phyloP scores from a whole-genome alignment of 1,140 invertebrate genomes.

The Micrasema minimum region DNA sequence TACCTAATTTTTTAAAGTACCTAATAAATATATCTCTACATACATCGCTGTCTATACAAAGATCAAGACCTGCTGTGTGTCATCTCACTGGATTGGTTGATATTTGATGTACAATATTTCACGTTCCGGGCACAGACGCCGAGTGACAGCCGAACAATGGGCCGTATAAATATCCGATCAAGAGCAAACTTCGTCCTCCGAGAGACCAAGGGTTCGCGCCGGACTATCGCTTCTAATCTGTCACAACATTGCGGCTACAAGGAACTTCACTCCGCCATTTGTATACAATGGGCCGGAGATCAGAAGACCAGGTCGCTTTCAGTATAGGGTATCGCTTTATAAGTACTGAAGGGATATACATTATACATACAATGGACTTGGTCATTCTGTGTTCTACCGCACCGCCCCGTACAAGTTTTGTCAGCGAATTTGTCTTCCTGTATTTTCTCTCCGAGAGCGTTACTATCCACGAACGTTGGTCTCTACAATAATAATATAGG shows the following conservation, averaged over 20 bases:
- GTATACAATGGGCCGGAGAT: conserved; percentile 16
- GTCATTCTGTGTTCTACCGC: no score
- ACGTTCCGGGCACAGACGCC: neutral
- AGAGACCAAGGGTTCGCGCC: conserved; percentile 31
- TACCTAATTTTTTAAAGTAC: no score
- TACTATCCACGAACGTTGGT: no score
- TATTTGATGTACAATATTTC: neutral
- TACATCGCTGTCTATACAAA: no score
- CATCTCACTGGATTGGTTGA: neutral
- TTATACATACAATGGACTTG: no score
- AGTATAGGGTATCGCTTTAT: neutral
- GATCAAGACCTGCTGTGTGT: neutral
- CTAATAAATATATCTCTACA: no score
- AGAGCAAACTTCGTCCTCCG: conserved; percentile 1
- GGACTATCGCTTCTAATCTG: conserved; percentile 35
- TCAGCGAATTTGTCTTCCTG: no score
- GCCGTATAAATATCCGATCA: conserved; percentile 31
- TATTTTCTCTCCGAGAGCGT: no score
- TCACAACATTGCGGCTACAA: conserved; percentile 18
- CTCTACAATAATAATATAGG: no score
- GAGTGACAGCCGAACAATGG: neutral
- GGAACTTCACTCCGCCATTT: conserved; percentile 23
- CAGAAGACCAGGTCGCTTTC: neutral
- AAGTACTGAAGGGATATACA: no score
- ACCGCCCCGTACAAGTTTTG: no score